phyloP scores from a whole-genome alignment of 1,140 invertebrate genomes.

The Drosophila hydei region DNA sequence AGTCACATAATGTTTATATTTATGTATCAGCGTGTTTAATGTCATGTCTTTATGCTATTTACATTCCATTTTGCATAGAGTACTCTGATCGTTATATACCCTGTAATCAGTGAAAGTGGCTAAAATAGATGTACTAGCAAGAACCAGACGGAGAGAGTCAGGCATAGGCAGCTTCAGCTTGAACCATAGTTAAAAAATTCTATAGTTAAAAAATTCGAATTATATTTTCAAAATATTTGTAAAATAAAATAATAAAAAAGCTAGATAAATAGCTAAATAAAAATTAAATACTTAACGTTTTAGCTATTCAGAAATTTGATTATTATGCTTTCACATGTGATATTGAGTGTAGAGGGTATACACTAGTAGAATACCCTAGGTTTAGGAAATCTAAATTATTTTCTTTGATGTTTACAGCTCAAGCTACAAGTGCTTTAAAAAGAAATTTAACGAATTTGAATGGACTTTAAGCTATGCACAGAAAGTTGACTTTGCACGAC shows the following conservation, averaged over 20 bases:
- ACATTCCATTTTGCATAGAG: constrained; percentile 9
- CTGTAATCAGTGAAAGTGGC: neutral
- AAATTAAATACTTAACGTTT: too few relatives aligned
- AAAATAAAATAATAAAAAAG: too few relatives aligned
- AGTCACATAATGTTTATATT: constrained; percentile 23
- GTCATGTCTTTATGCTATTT: constrained; percentile 7
- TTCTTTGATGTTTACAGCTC: neutral
- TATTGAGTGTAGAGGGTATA: neutral
- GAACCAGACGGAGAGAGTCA: neutral
- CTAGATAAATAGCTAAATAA: too few relatives aligned
- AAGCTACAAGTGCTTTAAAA: neutral
- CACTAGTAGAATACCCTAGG: neutral
- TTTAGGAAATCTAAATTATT: neutral
- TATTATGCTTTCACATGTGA: too few relatives aligned
- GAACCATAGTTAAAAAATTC: too few relatives aligned
- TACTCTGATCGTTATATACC: neutral
- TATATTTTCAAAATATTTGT: too few relatives aligned
- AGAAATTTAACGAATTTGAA: neutral
- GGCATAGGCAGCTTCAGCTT: neutral
- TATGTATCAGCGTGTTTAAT: constrained; percentile 1
- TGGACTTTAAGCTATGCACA: neutral
- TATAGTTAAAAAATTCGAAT: too few relatives aligned
- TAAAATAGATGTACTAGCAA: neutral
- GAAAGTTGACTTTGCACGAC: neutral
- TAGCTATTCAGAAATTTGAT: too few relatives aligned